These are phyloP conservation scores for Nerophis ophidion DNA, from an alignment of 2,113 vertebrate genomes.

Conservation along the genomic window DNA sequence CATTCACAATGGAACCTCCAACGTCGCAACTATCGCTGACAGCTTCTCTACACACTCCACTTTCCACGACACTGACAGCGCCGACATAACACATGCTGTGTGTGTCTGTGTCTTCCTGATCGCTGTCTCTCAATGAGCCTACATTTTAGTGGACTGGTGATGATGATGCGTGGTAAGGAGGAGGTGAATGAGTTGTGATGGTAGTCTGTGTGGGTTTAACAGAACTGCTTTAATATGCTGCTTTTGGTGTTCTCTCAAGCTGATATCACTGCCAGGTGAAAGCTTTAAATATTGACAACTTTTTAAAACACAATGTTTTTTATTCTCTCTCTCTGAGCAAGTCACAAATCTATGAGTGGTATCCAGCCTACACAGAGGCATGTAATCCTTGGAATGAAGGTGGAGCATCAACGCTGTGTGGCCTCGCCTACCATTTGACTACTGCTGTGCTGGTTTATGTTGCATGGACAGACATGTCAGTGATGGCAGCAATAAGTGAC, in stretches of 20 bases:
- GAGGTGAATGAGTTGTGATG: slow-evolving; percentile 48
- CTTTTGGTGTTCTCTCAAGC: slow-evolving; percentile 21
- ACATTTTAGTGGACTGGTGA: slow-evolving; percentile 52
- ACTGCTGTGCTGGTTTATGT: background rate
- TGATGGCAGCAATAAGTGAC: slow-evolving; percentile 4
- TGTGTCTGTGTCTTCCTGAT: slow-evolving; percentile 28
- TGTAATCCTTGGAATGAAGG: slow-evolving; percentile 33
- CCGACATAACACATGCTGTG: slow-evolving; percentile 18
- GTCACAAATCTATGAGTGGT: slow-evolving; percentile 13
- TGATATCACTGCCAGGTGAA: slow-evolving; percentile 30
- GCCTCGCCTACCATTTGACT: background rate
- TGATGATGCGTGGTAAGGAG: slow-evolving; percentile 54
- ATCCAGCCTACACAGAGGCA: slow-evolving; percentile 7
- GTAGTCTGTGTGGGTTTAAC: slow-evolving; percentile 30
- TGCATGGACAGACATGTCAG: background rate
- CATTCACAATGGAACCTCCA: slow-evolving; percentile 56
- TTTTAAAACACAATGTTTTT: slow-evolving; percentile 17
- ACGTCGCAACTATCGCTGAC: slow-evolving; percentile 57
- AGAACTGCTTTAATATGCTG: slow-evolving; percentile 35
- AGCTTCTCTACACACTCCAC: slow-evolving; percentile 57
- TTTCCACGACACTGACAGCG: slow-evolving; percentile 53
- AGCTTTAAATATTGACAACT: slow-evolving; percentile 16
- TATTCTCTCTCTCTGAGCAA: slow-evolving; percentile 8
- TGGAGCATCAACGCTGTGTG: slow-evolving; percentile 8
- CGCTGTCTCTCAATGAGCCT: slow-evolving; percentile 47